phyloP scores from a whole-genome alignment of 2,888 invertebrate genomes.

The Cephus rjabovi region DNA sequence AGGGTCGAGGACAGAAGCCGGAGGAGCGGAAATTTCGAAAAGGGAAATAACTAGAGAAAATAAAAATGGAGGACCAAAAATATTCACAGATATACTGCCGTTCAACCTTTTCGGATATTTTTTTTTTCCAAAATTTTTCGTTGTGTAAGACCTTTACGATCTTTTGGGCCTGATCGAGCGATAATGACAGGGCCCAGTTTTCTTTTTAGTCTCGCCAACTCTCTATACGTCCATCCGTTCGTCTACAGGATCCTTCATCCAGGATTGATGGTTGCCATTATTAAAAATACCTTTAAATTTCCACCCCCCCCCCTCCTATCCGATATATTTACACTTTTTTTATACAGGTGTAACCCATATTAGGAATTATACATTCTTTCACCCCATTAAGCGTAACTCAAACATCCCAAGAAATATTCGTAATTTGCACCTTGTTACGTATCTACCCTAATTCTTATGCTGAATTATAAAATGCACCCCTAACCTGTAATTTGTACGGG shows the following conservation, averaged over 20 bases:
- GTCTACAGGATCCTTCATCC: neutral
- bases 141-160: neutral
- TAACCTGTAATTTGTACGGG: neutral
- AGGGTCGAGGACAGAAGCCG: constrained; percentile 9
- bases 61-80: neutral
- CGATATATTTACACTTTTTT: neutral
- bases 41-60: neutral
- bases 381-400: neutral
- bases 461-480: neutral
- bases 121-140: neutral
- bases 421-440: neutral
- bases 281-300: neutral
- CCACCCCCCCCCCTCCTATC: too few species aligned
- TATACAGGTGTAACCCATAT: neutral
- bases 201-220: neutral
- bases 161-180: neutral
- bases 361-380: neutral
- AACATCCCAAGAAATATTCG: neutral
- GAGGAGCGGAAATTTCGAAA: neutral
- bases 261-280: neutral
- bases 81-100: neutral
- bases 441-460: neutral
- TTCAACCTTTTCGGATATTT: neutral
- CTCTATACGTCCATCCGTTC: neutral
- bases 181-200: neutral